Percentiles rank a stretch among this genome's conserved stretches.
phyloP scores from a whole-genome alignment of 1,140 invertebrate species.

The Drosophila guanche region DNA sequence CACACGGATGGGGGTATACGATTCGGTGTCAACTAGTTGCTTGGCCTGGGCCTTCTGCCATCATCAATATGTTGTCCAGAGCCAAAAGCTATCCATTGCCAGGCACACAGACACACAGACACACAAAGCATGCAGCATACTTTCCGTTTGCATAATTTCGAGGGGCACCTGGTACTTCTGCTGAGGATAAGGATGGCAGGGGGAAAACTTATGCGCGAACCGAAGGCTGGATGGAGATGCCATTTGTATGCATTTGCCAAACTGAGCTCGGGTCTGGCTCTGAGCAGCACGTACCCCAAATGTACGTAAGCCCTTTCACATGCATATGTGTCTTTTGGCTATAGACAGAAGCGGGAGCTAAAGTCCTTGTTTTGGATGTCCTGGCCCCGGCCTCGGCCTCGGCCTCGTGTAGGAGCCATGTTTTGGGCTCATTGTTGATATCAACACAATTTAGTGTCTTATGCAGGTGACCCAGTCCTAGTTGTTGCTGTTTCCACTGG shows the following conservation, averaged over 20 bases:
- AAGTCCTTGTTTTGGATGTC: constrained; percentile 36
- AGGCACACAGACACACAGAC: constrained; percentile 22
- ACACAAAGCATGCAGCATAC: constrained; percentile 24
- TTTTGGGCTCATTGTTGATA: constrained; percentile 80
- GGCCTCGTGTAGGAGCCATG: constrained; percentile 58
- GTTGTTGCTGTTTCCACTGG: constrained; percentile 43
- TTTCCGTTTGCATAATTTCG: constrained; percentile 74
- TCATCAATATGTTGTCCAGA: constrained; percentile 66
- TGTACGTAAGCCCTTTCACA: neutral
- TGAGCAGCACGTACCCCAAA: constrained; percentile 44
- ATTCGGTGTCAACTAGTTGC: constrained; percentile 45
- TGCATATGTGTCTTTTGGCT: constrained; percentile 68
- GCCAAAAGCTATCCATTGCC: constrained; percentile 62
- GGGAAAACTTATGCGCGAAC: constrained; percentile 46
- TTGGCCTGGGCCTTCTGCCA: constrained; percentile 10
- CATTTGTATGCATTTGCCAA: constrained; percentile 76
- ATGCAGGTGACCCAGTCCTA: constrained; percentile 49
- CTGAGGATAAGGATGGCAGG: constrained; percentile 11
- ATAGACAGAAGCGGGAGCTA: constrained; percentile 13
- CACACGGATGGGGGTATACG: constrained; percentile 2
- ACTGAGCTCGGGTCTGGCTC: constrained; percentile 52
- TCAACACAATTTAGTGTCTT: constrained; percentile 81
- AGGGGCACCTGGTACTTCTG: constrained; percentile 16
- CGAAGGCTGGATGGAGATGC: constrained; percentile 36
- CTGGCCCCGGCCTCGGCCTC: constrained; percentile 32